Base-by-base conservation (phyloP, 2,797 vertebrate genomes). In the Hylomyscus alleni region DNA sequence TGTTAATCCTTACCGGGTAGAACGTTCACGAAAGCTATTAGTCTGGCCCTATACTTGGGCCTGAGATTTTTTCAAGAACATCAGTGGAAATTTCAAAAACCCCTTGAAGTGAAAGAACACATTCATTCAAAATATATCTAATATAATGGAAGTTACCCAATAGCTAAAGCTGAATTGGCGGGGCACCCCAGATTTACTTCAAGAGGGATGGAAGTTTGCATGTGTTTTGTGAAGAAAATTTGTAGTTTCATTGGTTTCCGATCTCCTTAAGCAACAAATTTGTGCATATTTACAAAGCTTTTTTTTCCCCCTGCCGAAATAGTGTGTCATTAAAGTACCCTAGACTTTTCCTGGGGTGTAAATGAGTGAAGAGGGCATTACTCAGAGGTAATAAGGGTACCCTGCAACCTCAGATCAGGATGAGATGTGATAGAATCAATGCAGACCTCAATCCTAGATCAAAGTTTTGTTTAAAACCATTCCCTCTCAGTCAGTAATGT, bases 201-300 rank as follows among this genome's bases (percentile, higher is more conserved):
- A 72, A 86, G 50, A 20, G 62, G 13, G 88, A 58, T 26, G 37
- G n/a, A 96, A 82, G 92, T 24, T 0, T 40, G 2, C 67, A 44
- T 8, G 26, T n/a, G 1, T 87, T 95, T 95, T 67, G 72, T 80
- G 89, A 78, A 95, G 54, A 97, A 97, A 69, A 95, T 24, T 93
- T 93, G 17, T 78, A 97, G 97, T 97, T 95, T 91, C 84, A 95
- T 90, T 96, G 62, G 78, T 97, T 97, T 96, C n/a, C 85, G 94
- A 89, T 76, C 58, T 97, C 80, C 92, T 96, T 92, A 80, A 94
- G 93, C 7, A 31, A 6, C 60, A 92, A 78, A 6, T 73, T 20
- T 12, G 20, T 84, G 72, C 72, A 20, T 58, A 54, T 89, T 92
- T 95, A 78, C 47, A 83, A 81, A 90, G 73, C 1, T 81, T 83